Evolutionary conservation across 2,113 vertebrate genomes (phyloP).

Genomic region (Carlito syrichta): DNA sequence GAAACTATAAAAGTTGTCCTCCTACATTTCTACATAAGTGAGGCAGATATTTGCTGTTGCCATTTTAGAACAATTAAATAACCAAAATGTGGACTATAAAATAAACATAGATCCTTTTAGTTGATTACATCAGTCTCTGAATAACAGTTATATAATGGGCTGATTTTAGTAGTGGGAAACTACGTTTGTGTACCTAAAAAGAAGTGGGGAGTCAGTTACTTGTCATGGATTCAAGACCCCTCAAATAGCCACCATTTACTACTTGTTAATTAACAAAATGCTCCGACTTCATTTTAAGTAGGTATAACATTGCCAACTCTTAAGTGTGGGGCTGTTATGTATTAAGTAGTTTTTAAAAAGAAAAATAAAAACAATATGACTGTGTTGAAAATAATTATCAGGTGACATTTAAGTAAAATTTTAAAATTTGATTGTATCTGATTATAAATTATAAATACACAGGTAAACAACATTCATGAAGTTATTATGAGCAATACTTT

Average conservation of each 20-base stretch:
- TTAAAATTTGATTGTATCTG: neutral
- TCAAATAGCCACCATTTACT: neutral
- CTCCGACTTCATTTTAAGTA: slow-evolving; percentile 55
- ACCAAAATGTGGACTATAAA: neutral
- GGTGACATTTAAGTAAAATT: slow-evolving; percentile 22
- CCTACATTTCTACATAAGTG: neutral
- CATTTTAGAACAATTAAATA: neutral
- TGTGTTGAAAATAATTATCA: slow-evolving; percentile 37
- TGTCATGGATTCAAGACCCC: neutral
- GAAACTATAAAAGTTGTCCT: neutral
- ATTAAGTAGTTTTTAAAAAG: slow-evolving; percentile 52
- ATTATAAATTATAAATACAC: neutral
- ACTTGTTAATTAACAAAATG: too few species aligned
- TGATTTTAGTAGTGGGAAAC: neutral
- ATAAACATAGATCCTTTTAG: neutral
- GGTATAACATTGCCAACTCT: slow-evolving; percentile 50
- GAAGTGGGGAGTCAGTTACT: neutral
- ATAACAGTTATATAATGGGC: neutral
- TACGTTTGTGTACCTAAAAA: neutral
- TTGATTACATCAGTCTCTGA: neutral
- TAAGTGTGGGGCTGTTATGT: slow-evolving; percentile 48
- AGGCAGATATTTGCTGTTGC: neutral
- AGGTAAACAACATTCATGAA: neutral
- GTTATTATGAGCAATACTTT: neutral
- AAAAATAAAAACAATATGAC: slow-evolving; percentile 28